A percentile compares a stretch with the other conserved stretches of the same genome.
These are phyloP conservation scores for Holothuria scabra DNA, from an alignment of 53 echinoderm and acorn worm genomes.

Conservation along the genomic window DNA sequence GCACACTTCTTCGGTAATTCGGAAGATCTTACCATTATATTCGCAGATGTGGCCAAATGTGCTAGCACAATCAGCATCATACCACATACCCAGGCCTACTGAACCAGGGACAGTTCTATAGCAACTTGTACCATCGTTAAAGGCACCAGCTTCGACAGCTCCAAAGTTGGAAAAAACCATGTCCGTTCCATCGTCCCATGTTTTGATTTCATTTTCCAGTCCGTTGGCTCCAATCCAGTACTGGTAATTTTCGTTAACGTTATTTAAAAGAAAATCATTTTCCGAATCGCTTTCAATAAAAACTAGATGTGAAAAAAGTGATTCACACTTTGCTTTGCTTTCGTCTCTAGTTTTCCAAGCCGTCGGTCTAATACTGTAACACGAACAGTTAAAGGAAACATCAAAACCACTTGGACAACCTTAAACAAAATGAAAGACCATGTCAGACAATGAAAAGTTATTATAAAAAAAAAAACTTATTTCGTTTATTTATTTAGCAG, in stretches of 20 bases:
- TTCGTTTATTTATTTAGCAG: no score
- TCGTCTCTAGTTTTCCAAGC: background rate
- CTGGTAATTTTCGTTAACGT: no score
- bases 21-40: background rate
- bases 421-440: background rate
- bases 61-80: background rate
- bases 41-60: constrained; percentile 2
- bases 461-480: no score
- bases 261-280: background rate
- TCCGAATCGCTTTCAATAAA: background rate
- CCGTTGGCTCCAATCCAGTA: constrained; percentile 19
- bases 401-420: constrained; percentile 25
- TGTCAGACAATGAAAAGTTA: no score
- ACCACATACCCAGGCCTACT: background rate
- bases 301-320: background rate
- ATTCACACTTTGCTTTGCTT: background rate
- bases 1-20: no score
- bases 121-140: background rate
- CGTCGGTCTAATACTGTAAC: constrained; percentile 16
- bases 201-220: background rate
- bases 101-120: background rate
- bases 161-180: background rate
- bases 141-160: background rate
- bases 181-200: constrained; percentile 17
- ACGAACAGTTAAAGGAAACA: background rate